Conservation (phyloP, 2,797 vertebrate genomes). For the Euthynnus affinis region DNA sequence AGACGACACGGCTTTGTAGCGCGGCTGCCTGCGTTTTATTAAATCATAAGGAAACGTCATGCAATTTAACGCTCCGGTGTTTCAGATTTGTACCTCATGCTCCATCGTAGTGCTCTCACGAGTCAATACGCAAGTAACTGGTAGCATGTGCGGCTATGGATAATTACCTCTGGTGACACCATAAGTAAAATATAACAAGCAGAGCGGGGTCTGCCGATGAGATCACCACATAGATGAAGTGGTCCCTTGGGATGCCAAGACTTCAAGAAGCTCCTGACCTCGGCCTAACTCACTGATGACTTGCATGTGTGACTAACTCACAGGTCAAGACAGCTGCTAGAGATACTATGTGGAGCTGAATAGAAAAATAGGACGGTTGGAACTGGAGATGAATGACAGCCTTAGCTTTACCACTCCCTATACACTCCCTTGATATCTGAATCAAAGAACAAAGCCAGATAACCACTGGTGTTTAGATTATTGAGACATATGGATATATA, state of each 20-base stretch:
- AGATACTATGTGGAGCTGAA: conserved; percentile 69
- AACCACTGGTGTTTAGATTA: conserved; percentile 54
- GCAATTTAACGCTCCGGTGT: conserved; percentile 73
- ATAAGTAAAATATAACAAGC: conserved; percentile 88
- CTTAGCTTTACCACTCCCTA: conserved; percentile 56
- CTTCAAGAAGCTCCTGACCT: conserved; percentile 89
- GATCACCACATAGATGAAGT: conserved; percentile 86
- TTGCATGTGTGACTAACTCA: conserved; percentile 86
- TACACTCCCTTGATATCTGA: conserved; percentile 62
- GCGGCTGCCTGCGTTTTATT: conserved; percentile 72
- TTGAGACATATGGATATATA: conserved; percentile 69
- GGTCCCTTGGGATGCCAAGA: conserved; percentile 82
- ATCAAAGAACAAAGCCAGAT: conserved; percentile 63
- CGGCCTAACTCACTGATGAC: conserved; percentile 86
- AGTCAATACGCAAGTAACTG: conserved; percentile 79
- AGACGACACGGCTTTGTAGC: conserved; percentile 67
- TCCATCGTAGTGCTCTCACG: conserved; percentile 43
- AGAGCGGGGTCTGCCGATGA: conserved; percentile 81
- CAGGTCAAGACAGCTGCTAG: conserved; percentile 84
- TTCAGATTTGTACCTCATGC: conserved; percentile 77
- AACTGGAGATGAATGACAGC: conserved; percentile 71
- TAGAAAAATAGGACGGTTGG: conserved; percentile 62
- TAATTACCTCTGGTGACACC: conserved; percentile 86
- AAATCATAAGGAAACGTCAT: conserved; percentile 74
- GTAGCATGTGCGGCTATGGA: conserved; percentile 85